Evolutionary conservation across 2,797 vertebrate species (phyloP).

Genomic region (Micrastur ruficollis): DNA sequence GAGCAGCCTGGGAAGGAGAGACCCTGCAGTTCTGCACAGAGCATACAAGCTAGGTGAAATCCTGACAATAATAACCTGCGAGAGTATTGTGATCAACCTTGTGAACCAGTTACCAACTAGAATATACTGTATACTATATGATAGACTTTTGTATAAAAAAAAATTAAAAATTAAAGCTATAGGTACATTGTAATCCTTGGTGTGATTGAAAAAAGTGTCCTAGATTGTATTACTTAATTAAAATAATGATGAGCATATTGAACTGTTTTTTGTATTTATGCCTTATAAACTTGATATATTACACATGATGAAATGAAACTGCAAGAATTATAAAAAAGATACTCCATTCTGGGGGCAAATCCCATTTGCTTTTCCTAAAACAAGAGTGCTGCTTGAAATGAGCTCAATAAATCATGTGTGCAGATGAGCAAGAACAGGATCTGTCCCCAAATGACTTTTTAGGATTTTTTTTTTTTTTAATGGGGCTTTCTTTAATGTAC

Average conservation of each 20-base stretch:
- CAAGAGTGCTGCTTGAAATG: slow-evolving; percentile 21
- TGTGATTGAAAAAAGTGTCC: slow-evolving; percentile 62
- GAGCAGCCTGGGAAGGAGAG: slow-evolving; percentile 23
- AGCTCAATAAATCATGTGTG: slow-evolving; percentile 12
- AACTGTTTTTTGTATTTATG: slow-evolving; percentile 75
- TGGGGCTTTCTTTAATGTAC: slow-evolving; percentile 70
- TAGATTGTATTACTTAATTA: slow-evolving; percentile 68
- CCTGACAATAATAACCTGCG: slow-evolving; percentile 31
- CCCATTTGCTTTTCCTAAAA: slow-evolving; percentile 32
- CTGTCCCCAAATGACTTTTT: slow-evolving; percentile 65
- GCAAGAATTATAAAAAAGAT: background rate
- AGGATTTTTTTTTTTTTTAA: slow-evolving; percentile 62
- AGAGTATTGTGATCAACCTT: slow-evolving; percentile 57
- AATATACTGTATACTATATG: slow-evolving; percentile 53
- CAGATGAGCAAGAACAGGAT: slow-evolving; percentile 26
- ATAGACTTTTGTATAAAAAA: slow-evolving; percentile 65
- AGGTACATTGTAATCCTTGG: slow-evolving; percentile 61
- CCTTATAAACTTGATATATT: slow-evolving; percentile 74
- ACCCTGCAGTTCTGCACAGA: background rate
- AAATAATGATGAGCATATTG: slow-evolving; percentile 67
- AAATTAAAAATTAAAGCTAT: slow-evolving; percentile 47
- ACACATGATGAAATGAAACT: slow-evolving; percentile 37
- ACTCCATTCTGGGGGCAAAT: slow-evolving; percentile 23
- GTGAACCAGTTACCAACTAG: slow-evolving; percentile 65
- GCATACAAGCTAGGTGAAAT: background rate